phyloP scores from a whole-genome alignment of 2,113 vertebrate genomes.

The Asarcornis scutulata region DNA sequence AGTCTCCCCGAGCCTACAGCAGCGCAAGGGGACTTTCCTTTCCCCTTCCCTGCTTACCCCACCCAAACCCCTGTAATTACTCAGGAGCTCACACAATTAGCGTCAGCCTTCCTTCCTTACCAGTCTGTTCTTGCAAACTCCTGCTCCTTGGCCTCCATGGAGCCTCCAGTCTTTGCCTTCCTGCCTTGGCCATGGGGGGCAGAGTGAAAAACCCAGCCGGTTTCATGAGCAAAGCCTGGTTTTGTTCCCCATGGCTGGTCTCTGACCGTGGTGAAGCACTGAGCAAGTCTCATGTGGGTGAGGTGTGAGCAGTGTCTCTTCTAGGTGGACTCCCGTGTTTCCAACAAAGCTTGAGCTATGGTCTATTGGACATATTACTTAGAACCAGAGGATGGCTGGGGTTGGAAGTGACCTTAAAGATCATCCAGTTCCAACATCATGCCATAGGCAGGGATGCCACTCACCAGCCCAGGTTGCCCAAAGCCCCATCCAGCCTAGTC shows the following conservation, averaged over 20 bases:
- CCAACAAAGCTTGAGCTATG: not conserved
- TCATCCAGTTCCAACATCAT: no score
- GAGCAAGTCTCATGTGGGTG: not conserved
- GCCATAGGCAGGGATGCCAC: no score
- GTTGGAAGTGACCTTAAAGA: no score
- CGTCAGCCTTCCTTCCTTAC: not conserved
- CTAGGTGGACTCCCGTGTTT: not conserved
- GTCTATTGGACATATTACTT: not conserved
- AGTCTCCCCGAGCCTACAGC: not conserved
- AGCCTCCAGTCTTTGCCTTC: not conserved
- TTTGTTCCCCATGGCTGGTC: not conserved
- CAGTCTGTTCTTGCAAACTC: not conserved
- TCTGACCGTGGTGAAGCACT: not conserved
- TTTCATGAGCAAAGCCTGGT: not conserved
- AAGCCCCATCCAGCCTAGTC: no score
- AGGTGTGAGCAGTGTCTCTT: not conserved
- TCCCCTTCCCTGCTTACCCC: not conserved
- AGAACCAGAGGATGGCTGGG: no score
- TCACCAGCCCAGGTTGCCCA: no score
- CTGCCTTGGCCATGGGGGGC: not conserved
- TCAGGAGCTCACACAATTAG: not conserved
- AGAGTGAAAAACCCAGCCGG: not conserved
- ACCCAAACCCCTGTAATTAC: not conserved
- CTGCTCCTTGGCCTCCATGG: not conserved
- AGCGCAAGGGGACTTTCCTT: not conserved